A percentile compares a stretch with the other conserved stretches of the same genome.
Evolutionary conservation across 1,140 invertebrate species (phyloP).

Genomic region (Conus ventricosus): DNA sequence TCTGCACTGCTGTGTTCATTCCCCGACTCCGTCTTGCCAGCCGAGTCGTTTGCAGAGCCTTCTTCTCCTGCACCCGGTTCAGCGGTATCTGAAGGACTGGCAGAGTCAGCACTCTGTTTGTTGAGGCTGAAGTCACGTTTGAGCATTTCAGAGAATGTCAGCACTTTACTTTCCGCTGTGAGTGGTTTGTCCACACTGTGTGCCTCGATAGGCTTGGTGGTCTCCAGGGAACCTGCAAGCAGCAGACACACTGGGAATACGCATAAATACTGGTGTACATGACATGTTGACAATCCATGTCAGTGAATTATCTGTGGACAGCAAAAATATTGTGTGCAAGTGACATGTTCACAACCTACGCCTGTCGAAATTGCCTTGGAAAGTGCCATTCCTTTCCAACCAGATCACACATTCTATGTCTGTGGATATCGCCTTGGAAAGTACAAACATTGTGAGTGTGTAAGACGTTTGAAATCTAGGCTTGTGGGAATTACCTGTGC

Average conservation of each 20-base stretch:
- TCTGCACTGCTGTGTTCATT: background rate
- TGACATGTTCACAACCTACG: no score
- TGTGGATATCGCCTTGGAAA: no score
- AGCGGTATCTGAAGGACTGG: background rate
- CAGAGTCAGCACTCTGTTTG: background rate
- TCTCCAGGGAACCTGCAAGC: conserved; percentile 54
- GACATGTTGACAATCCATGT: no score
- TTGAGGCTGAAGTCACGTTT: background rate
- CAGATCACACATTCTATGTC: no score
- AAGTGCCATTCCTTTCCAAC: no score
- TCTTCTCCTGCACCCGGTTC: background rate
- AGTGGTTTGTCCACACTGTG: background rate
- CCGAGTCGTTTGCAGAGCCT: background rate
- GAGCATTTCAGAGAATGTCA: background rate
- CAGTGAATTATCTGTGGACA: no score
- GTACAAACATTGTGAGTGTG: no score
- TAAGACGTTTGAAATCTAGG: no score
- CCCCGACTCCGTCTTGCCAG: background rate
- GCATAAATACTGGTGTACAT: no score
- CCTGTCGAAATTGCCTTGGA: no score
- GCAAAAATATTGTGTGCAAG: no score
- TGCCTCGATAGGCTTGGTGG: conserved; percentile 33
- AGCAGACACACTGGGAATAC: background rate
- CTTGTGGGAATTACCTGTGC: no score
- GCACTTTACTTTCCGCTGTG: background rate